phyloP scores from a whole-genome alignment of 1,140 invertebrate species.

The Brevipalpus yothersi region DNA sequence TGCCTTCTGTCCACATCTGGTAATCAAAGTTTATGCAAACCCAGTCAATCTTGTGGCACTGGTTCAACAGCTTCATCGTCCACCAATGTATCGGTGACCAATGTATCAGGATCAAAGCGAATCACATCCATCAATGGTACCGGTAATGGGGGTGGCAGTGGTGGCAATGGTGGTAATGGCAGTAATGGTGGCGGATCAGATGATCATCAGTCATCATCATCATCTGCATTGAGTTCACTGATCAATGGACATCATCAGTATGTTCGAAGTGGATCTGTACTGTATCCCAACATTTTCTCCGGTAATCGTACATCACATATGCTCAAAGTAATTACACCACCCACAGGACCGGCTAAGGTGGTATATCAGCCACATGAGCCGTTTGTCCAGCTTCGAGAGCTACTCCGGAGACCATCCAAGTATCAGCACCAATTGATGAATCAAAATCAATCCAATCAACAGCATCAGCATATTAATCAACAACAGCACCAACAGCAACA shows the following conservation, averaged over 20 bases:
- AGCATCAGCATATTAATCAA: too few relatives aligned
- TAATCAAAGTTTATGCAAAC: background rate
- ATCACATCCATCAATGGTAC: background rate
- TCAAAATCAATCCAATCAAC: too few relatives aligned
- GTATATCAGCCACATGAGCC: background rate
- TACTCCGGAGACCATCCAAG: background rate
- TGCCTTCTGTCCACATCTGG: background rate
- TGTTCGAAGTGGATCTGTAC: too few relatives aligned
- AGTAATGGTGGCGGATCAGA: too few relatives aligned
- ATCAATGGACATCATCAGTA: too few relatives aligned
- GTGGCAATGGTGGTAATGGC: too few relatives aligned
- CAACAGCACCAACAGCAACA: too few relatives aligned
- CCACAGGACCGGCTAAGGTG: background rate
- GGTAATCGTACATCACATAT: background rate
- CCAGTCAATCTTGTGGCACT: background rate
- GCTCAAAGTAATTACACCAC: background rate
- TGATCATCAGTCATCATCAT: too few relatives aligned
- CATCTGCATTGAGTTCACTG: too few relatives aligned
- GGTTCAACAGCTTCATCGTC: background rate
- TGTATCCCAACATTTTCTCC: too few relatives aligned
- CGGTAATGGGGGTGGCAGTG: too few relatives aligned
- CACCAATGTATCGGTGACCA: background rate
- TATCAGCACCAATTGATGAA: too few relatives aligned
- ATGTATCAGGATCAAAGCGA: background rate
- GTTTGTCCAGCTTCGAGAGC: background rate